These are phyloP conservation scores for Psittacula cyanocephala DNA, from an alignment of 2,113 vertebrate genomes.

Conservation along the genomic window DNA sequence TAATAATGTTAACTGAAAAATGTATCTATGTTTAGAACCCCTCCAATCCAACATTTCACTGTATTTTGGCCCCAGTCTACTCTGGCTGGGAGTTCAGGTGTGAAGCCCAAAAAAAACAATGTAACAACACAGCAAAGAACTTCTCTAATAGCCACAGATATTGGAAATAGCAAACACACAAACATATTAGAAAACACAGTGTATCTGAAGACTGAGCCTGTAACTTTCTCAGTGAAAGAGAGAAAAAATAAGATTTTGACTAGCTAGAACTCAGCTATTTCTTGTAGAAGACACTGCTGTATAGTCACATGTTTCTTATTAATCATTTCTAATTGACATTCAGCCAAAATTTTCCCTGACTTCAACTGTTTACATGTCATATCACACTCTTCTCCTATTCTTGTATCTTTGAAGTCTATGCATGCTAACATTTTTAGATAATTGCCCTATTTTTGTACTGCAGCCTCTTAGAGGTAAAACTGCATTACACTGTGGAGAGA, in stretches of 20 bases:
- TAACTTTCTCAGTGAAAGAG: background rate
- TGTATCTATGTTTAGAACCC: background rate
- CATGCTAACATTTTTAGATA: background rate
- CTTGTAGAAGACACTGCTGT: background rate
- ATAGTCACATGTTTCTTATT: background rate
- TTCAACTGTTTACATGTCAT: constrained; percentile 15
- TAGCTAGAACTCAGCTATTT: background rate
- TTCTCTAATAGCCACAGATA: background rate
- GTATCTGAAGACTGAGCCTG: background rate
- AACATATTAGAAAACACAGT: background rate
- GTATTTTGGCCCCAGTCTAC: background rate
- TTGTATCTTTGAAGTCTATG: background rate
- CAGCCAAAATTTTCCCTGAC: background rate
- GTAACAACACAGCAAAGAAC: background rate
- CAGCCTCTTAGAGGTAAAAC: background rate
- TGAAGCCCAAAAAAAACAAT: background rate
- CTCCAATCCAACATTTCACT: background rate
- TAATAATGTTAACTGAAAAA: background rate
- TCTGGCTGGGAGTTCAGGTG: background rate
- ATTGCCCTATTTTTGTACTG: background rate
- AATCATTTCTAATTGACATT: constrained; percentile 17
- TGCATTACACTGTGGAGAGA: background rate
- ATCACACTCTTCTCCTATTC: background rate
- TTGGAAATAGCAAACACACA: background rate
- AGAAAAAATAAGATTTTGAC: background rate